Percentiles rank a stretch among this genome's conserved stretches.
These are phyloP conservation scores for Chionomys nivalis DNA, from an alignment of 2,113 vertebrate species.

Conservation along the genomic window DNA sequence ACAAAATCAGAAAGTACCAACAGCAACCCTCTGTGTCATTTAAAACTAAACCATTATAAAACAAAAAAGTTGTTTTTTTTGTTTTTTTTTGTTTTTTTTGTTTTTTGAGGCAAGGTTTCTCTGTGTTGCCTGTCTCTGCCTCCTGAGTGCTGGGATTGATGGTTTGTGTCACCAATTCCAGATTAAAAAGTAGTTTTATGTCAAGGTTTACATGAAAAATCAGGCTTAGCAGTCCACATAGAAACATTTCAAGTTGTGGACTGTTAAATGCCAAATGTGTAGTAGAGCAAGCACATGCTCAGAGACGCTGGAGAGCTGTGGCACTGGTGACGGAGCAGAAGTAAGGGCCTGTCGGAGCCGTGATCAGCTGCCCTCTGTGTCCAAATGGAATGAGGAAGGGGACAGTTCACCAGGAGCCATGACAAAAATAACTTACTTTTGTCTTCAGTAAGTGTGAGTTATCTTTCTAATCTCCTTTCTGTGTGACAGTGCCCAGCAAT, in stretches of 20 bases:
- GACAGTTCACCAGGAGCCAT: background rate
- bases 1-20: background rate
- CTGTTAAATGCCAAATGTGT: background rate
- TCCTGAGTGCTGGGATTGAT: background rate
- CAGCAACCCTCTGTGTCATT: background rate
- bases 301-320: background rate
- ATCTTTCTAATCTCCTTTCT: background rate
- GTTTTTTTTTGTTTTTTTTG: background rate
- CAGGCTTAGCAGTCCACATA: background rate
- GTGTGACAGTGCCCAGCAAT: background rate
- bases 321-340: background rate
- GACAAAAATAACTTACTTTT: background rate
- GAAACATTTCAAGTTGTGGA: background rate
- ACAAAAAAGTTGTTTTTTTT: too few relatives aligned
- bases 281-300: background rate
- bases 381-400: background rate
- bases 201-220: background rate
- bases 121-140: background rate
- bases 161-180: background rate
- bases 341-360: background rate
- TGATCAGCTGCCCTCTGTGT: background rate
- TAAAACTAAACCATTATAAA: background rate
- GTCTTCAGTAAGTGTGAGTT: background rate
- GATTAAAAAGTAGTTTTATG: background rate
- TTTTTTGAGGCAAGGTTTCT: background rate